Conservation (phyloP, 1,140 invertebrate species). For the Ostrea edulis region DNA sequence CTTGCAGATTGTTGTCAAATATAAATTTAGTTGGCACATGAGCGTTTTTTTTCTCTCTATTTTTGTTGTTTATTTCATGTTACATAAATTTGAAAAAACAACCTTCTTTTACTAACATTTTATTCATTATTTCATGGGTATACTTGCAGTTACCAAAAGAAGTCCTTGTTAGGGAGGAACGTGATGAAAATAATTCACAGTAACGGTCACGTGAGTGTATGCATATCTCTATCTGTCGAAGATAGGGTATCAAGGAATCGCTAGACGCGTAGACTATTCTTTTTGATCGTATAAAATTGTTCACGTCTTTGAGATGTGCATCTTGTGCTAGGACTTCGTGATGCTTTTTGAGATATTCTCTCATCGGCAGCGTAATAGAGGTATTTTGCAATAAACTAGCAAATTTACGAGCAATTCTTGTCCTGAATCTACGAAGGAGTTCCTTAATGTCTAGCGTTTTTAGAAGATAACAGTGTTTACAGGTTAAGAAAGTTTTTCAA, state of each 20-base stretch:
- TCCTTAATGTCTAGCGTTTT: neutral
- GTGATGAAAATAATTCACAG: neutral
- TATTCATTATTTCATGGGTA: too few relatives aligned
- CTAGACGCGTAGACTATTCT: neutral
- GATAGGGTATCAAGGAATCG: neutral
- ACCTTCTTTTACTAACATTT: too few relatives aligned
- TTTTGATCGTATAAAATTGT: neutral
- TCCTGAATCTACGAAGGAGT: neutral
- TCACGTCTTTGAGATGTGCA: neutral
- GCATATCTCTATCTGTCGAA: neutral
- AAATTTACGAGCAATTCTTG: constrained; percentile 1
- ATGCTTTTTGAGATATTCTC: neutral
- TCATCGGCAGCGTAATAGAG: neutral
- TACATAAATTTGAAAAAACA: too few relatives aligned
- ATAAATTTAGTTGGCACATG: too few relatives aligned
- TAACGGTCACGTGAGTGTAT: neutral
- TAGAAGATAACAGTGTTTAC: neutral
- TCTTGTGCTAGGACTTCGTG: neutral
- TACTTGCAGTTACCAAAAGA: too few relatives aligned
- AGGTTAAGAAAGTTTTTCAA: neutral
- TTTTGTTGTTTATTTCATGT: too few relatives aligned
- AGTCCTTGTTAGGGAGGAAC: neutral
- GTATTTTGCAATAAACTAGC: neutral
- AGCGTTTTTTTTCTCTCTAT: too few relatives aligned
- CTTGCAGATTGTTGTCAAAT: too few relatives aligned